phyloP scores from a whole-genome alignment of 2,797 vertebrate genomes.

The Neoniphon sammara region DNA sequence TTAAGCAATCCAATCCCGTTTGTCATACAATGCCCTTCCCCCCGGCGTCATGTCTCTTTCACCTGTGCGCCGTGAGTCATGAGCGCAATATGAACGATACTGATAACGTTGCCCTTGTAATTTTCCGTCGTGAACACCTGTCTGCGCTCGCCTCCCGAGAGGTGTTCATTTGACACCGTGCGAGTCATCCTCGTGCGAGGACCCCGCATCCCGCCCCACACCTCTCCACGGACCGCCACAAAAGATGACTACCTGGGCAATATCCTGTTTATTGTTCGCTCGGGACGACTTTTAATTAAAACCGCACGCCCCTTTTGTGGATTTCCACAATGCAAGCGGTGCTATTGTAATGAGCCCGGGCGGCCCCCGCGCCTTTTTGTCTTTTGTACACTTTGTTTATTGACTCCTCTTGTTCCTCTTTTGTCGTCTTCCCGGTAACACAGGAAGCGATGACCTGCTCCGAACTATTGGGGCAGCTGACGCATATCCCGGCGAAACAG shows the following conservation, averaged over 20 bases:
- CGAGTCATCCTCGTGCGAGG: conserved; percentile 11
- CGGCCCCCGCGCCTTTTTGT: conserved; percentile 42
- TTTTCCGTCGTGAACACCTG: conserved; percentile 58
- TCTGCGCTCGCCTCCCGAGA: conserved; percentile 7
- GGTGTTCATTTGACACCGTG: conserved; percentile 55
- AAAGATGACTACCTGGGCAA: conserved; percentile 63
- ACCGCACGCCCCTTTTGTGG: conserved; percentile 65
- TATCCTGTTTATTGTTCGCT: conserved; percentile 74
- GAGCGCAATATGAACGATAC: conserved; percentile 24
- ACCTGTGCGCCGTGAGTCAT: conserved; percentile 60
- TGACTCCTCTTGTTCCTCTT: conserved; percentile 56
- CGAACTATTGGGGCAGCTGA: conserved; percentile 20
- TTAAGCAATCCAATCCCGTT: conserved; percentile 63
- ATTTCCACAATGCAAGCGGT: conserved; percentile 54
- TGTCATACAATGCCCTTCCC: conserved; percentile 66
- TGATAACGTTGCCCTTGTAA: conserved; percentile 32
- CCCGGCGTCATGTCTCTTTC: conserved; percentile 34
- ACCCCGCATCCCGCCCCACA: neutral
- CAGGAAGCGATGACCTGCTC: conserved; percentile 19
- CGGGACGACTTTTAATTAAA: conserved; percentile 73
- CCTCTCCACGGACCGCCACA: conserved; percentile 17
- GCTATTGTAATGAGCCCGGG: conserved; percentile 48
- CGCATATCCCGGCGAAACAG: conserved; percentile 39
- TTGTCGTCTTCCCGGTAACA: conserved; percentile 50
- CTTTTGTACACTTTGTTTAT: conserved; percentile 25